Conservation (phyloP, 2,797 vertebrate species). For the Cebuella pygmaea region DNA sequence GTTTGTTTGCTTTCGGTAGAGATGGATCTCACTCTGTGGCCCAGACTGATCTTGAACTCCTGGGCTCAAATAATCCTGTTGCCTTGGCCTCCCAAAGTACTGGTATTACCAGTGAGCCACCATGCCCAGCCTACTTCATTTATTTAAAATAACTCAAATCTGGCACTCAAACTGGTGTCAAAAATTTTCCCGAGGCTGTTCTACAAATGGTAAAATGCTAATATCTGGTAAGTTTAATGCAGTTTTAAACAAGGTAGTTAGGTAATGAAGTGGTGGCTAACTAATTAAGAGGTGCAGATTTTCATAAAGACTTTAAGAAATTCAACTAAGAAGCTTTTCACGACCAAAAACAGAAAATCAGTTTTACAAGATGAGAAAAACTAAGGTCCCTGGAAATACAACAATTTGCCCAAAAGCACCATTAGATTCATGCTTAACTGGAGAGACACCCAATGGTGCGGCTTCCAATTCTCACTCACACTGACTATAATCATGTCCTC, state of each 20-base stretch:
- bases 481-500: not conserved
- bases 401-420: not conserved
- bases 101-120: not conserved
- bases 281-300: not conserved
- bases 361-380: slow-evolving; percentile 40
- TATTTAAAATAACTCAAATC: slow-evolving; percentile 9
- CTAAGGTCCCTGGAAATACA: not conserved
- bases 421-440: not conserved
- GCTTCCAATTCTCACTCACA: not conserved
- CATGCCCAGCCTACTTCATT: not conserved
- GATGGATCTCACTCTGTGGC: not conserved
- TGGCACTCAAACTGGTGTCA: not conserved
- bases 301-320: slow-evolving; percentile 44
- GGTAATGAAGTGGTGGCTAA: not conserved
- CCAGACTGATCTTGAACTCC: not conserved
- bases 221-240: not conserved
- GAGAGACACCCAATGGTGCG: not conserved
- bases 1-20: not conserved
- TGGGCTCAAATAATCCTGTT: not conserved
- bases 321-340: not conserved
- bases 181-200: not conserved
- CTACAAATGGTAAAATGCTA: not conserved
- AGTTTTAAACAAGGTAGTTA: slow-evolving; percentile 18
- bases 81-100: not conserved
- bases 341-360: not conserved